phyloP scores from a whole-genome alignment of 2,888 invertebrate genomes.

The Scrobipalpa costella region DNA sequence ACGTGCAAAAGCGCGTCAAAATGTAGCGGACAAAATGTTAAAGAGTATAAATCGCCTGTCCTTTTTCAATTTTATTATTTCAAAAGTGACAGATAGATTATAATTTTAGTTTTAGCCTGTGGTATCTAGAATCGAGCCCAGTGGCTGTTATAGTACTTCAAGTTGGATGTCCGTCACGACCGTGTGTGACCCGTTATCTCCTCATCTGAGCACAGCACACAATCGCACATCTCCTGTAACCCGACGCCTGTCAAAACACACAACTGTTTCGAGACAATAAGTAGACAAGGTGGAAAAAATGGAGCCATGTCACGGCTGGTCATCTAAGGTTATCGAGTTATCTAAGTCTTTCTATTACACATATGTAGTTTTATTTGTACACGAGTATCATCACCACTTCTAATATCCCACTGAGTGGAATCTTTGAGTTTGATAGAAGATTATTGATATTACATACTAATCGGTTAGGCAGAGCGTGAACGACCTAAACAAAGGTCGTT shows the following conservation, averaged over 20 bases:
- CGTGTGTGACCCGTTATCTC: constrained; percentile 56
- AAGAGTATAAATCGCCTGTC: too few relatives aligned
- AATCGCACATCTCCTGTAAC: constrained; percentile 74
- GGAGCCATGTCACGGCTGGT: background rate
- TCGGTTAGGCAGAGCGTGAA: too few relatives aligned
- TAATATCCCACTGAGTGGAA: too few relatives aligned
- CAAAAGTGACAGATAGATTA: too few relatives aligned
- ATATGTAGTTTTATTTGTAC: background rate
- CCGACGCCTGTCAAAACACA: constrained; percentile 78
- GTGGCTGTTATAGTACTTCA: background rate
- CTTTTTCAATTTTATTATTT: too few relatives aligned
- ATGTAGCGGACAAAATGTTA: too few relatives aligned
- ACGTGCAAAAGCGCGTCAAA: too few relatives aligned
- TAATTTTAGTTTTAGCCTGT: too few relatives aligned
- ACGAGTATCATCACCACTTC: background rate
- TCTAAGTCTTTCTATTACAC: constrained; percentile 6
- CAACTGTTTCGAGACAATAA: constrained; percentile 46
- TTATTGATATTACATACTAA: too few relatives aligned
- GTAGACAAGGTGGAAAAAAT: constrained; percentile 40
- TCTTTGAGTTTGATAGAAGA: too few relatives aligned
- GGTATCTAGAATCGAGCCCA: too few relatives aligned
- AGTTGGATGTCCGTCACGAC: background rate
- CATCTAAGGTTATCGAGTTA: background rate
- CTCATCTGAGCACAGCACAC: constrained; percentile 70
- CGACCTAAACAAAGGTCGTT: too few relatives aligned